phyloP scores from a whole-genome alignment of 2,888 invertebrate species.

The Pycnomerus fuliginosus region DNA sequence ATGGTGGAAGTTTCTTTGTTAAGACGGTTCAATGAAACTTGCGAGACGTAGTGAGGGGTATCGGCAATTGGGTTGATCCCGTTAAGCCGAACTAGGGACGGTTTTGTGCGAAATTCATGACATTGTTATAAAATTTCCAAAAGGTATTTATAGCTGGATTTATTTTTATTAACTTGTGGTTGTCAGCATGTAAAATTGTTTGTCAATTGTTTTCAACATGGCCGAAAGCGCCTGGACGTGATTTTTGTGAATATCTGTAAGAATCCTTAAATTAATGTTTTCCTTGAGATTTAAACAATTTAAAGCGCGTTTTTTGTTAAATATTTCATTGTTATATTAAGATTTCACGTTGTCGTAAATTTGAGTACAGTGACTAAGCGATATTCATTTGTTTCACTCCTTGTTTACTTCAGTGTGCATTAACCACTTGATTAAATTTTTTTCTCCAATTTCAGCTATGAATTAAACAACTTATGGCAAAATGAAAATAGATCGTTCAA shows the following conservation, averaged over 20 bases:
- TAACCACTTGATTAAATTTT: neutral
- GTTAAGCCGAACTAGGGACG: conserved; percentile 6
- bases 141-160: conserved; percentile 12
- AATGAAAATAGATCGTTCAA: conserved; percentile 81
- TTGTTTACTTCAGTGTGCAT: neutral
- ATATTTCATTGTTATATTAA: neutral
- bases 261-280: neutral
- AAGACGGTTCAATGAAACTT: conserved; percentile 16
- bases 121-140: conserved; percentile 6
- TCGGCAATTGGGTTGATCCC: conserved; percentile 5
- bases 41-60: conserved; percentile 15
- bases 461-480: conserved; percentile 36
- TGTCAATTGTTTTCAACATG: conserved; percentile 44
- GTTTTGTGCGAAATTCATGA: conserved; percentile 5
- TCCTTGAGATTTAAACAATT: neutral
- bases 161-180: conserved; percentile 13
- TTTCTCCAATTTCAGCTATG: conserved; percentile 6
- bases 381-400: neutral
- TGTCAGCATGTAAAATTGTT: conserved; percentile 31
- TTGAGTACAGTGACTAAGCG: neutral
- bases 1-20: conserved; percentile 13
- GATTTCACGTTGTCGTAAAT: neutral
- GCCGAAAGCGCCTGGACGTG: conserved; percentile 39
- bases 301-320: neutral
- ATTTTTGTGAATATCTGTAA: conserved; percentile 26